Base-by-base conservation (phyloP, 2,797 vertebrate species). In the Siniperca obscura region DNA sequence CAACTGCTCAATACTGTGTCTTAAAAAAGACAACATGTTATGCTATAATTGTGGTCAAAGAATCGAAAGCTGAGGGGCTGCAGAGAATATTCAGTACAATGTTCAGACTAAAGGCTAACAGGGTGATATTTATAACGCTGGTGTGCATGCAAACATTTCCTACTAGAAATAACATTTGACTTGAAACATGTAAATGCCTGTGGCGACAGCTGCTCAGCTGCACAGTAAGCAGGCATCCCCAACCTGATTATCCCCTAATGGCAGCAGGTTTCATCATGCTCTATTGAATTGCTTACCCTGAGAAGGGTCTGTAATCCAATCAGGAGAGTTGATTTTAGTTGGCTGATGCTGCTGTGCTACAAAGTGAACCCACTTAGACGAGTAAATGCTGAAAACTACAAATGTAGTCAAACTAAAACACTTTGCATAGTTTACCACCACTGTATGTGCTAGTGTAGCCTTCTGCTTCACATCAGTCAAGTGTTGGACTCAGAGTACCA, bases 171-270 rank as follows among this genome's bases (percentile, higher is more conserved):
- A 68, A 27, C 64, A 55, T 22, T 64, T 17, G 7, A 89, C 59
- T 73, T 79, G 6, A 74, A 90, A 61, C 48, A 13, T 13, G 42
- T 56, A 21, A 78, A 76, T 60, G 82, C 65, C 40, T 79, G 78
- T 44, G 77, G 82, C 9, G 30, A 81, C 86, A 90, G 86, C 88
- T 90, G 86, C 74, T 82, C 67, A 53, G 50, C 30, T 62, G 55
- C 77, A 53, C 74, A 53, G 56, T 77, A 36, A 86, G 42, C 68
- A 62, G 77, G 55, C 34, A 7, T 80, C 60, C 65, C 61, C 74
- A 66, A 81, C 64, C 70, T 78, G 77, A 91, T 91, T 86, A 88
- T 81, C 78, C 59, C 62, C 72, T 84, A 75, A 89, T 85, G 75
- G 82, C 86, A 81, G 57, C 65, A 76, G 68, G 42, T 85, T 69